Percentiles rank a stretch among this genome's conserved stretches.
These are phyloP conservation scores for Asarcornis scutulata DNA, from an alignment of 2,113 vertebrate genomes.

Conservation along the genomic window DNA sequence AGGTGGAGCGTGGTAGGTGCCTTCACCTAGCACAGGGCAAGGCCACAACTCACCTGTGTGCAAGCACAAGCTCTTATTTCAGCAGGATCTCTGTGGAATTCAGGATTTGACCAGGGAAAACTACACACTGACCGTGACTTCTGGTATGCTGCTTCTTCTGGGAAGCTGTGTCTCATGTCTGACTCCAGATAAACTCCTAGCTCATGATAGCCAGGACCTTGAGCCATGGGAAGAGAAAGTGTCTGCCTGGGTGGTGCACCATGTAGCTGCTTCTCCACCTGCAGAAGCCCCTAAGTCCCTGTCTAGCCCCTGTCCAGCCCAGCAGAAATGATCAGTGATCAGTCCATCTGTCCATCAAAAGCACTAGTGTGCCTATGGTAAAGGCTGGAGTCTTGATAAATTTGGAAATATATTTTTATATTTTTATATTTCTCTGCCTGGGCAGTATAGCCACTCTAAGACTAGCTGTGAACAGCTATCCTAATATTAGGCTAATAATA, in stretches of 20 bases:
- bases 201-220: background rate
- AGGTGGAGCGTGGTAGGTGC: background rate
- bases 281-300: background rate
- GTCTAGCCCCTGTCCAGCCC: background rate
- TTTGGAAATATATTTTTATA: background rate
- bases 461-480: background rate
- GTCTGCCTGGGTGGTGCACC: background rate
- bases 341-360: background rate
- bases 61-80: background rate
- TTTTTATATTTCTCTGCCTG: background rate
- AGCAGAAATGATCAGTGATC: background rate
- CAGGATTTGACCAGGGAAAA: background rate
- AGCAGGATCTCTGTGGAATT: background rate
- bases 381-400: background rate
- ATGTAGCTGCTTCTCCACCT: background rate
- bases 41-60: background rate
- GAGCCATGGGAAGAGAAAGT: background rate
- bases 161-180: background rate
- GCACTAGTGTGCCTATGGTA: background rate
- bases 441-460: background rate
- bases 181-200: background rate
- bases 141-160: background rate
- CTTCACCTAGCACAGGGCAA: fast-evolving
- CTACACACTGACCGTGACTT: background rate
- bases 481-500: background rate